Evolutionary conservation across 2,113 vertebrate species (phyloP), one percentile per base, ranked within the genome.

Genomic region (Oncorhynchus masou): DNA sequence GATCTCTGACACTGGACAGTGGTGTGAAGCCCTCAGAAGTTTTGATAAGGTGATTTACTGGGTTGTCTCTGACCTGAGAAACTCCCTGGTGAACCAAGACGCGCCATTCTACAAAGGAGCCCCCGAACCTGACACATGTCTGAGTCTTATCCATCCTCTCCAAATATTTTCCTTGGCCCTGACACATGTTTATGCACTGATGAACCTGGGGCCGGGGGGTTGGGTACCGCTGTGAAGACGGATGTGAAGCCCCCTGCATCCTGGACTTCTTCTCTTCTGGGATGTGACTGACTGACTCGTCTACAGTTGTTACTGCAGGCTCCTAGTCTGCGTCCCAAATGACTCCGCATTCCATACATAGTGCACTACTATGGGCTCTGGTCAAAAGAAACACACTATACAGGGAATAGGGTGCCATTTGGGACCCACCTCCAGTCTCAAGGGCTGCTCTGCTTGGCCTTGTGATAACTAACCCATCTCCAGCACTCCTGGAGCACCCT

Each of bases 151-250:
- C 77, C 67, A 25, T 34, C 83, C 87, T 90, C 71, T 75, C 69
- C 82, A 87, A 88, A 91, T 87, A 88, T 89, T 89, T 91, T 73
- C 68, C 72, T 84, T 90, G 89, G 87, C 81, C 73, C 57, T 74
- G 76, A 77, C 80, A 85, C 62, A 57, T 88, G 86, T 89, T 91
- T 88, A 85, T 88, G 76, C 84, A 83, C 82, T 76, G 84, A 78
- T 86, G 84, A 84, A 85, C 82, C 80, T 54, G 64, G 74, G 74
- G 77, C 80, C 78, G 11, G n/a, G 24, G 25, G 5, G 69, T 1
- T 70, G 74, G 60, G 70, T 64, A 76, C 75, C 34, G 79, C 84
- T 85, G 85, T 80, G 79, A 88, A 78, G 75, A n/a, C 74, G 81
- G 85, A 83, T 85, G 77, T 39, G 73, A 57, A 81, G 66, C 66